A percentile compares a stretch with the other conserved stretches of the same genome.
Evolutionary conservation across 1,140 invertebrate species (phyloP).

Genomic region (Drosophila chauvacae): DNA sequence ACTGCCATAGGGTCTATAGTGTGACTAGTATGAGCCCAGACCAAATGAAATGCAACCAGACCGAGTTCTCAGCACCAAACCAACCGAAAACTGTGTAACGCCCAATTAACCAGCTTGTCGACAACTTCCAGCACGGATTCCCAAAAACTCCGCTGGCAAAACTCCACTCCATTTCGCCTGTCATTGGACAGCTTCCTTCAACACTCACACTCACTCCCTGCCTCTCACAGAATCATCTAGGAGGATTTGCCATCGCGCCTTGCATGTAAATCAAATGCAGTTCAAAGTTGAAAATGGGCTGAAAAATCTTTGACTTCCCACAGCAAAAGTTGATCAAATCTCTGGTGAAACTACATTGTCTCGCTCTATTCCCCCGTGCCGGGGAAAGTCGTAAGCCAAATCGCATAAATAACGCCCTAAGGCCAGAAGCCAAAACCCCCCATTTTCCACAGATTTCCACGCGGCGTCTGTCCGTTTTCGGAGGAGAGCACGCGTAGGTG

Average conservation of each 20-base stretch:
- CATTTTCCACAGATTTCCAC: neutral
- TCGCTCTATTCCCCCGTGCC: neutral
- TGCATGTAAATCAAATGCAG: constrained; percentile 74
- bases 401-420: constrained; percentile 67
- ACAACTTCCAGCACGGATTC: constrained; percentile 48
- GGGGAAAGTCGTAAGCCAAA: constrained; percentile 68
- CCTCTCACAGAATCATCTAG: constrained; percentile 4
- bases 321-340: constrained; percentile 74
- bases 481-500: constrained; percentile 39
- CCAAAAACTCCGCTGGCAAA: neutral
- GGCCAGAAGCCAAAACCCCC: constrained; percentile 27
- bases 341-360: constrained; percentile 21
- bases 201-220: neutral
- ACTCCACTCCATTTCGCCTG: constrained; percentile 4
- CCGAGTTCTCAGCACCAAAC: constrained; percentile 25
- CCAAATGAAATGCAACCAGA: constrained; percentile 19
- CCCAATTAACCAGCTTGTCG: constrained; percentile 73
- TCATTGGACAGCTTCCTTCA: neutral
- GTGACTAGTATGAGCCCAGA: neutral
- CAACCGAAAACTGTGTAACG: constrained; percentile 53
- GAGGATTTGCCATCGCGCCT: constrained; percentile 24
- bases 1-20: too few species aligned
- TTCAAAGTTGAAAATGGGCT: constrained; percentile 72
- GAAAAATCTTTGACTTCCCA: constrained; percentile 67
- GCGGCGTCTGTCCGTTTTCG: constrained; percentile 9